These are phyloP conservation scores for Rhynchophorus ferrugineus DNA, from an alignment of 1,140 invertebrate species.

Conservation along the genomic window DNA sequence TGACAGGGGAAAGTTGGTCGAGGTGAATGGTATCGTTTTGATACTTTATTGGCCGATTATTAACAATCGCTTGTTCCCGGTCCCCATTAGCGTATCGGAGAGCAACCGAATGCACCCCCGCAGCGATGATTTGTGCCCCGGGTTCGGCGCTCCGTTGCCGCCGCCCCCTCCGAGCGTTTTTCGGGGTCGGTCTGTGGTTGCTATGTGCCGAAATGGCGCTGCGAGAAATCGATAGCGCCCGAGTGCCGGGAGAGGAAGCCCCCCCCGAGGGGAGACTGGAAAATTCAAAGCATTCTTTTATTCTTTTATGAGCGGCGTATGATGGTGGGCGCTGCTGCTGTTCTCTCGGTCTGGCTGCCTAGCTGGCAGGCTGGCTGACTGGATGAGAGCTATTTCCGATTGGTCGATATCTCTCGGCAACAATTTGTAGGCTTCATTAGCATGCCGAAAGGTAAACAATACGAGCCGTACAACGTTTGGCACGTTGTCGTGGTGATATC, in stretches of 20 bases:
- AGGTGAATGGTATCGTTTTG: too few relatives aligned
- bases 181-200: conserved; percentile 22
- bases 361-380: too few relatives aligned
- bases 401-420: too few relatives aligned
- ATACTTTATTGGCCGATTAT: too few relatives aligned
- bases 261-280: conserved; percentile 1
- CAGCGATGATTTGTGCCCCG: neutral
- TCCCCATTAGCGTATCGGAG: neutral
- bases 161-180: conserved; percentile 13
- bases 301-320: conserved; percentile 9
- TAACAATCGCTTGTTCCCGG: neutral
- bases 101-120: neutral
- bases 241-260: conserved; percentile 5
- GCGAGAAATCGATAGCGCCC: conserved; percentile 17
- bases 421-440: too few relatives aligned
- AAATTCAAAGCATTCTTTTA: conserved; percentile 8
- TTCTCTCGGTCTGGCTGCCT: too few relatives aligned
- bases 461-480: too few relatives aligned
- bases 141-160: neutral
- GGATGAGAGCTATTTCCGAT: too few relatives aligned
- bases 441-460: too few relatives aligned
- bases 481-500: too few relatives aligned
- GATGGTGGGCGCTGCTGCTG: too few relatives aligned
- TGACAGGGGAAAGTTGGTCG: too few relatives aligned
- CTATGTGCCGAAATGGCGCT: conserved; percentile 23